Evolutionary conservation across 2,113 vertebrate species (phyloP).

Genomic region (Sarotherodon lohbergeri): DNA sequence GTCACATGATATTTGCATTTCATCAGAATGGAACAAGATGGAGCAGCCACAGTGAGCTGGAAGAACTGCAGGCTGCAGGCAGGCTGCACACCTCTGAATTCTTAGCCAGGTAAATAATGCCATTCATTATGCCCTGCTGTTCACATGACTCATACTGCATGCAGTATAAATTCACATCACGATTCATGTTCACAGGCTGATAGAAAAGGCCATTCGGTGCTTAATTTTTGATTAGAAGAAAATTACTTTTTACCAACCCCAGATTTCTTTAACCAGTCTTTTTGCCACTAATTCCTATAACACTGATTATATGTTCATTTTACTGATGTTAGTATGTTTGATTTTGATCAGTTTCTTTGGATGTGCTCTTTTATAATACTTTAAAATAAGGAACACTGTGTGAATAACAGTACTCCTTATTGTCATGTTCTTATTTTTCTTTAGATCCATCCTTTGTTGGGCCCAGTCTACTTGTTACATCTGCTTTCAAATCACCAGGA

Average conservation of each 20-base stretch:
- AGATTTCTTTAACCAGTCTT: not conserved
- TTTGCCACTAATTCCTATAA: not conserved
- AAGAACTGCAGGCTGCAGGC: not conserved
- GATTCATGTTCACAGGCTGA: not conserved
- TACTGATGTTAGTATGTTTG: not conserved
- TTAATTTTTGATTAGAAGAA: not conserved
- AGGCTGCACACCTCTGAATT: not conserved
- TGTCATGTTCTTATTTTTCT: not conserved
- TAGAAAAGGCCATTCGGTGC: accelerated
- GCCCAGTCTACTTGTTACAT: not conserved
- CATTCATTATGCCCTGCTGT: not conserved
- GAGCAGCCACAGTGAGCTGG: not conserved
- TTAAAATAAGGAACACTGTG: not conserved
- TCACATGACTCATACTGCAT: not conserved
- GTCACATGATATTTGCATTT: not conserved
- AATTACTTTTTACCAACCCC: not conserved
- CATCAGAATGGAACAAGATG: not conserved
- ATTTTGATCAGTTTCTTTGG: not conserved
- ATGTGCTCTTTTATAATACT: not conserved
- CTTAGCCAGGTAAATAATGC: not conserved
- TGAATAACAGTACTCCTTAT: not conserved
- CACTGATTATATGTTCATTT: not conserved
- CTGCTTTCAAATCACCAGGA: not conserved
- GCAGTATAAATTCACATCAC: not conserved
- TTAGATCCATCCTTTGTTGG: not conserved